These are phyloP conservation scores for Physella acuta DNA, from an alignment of 1,140 invertebrate species.

Conservation along the genomic window DNA sequence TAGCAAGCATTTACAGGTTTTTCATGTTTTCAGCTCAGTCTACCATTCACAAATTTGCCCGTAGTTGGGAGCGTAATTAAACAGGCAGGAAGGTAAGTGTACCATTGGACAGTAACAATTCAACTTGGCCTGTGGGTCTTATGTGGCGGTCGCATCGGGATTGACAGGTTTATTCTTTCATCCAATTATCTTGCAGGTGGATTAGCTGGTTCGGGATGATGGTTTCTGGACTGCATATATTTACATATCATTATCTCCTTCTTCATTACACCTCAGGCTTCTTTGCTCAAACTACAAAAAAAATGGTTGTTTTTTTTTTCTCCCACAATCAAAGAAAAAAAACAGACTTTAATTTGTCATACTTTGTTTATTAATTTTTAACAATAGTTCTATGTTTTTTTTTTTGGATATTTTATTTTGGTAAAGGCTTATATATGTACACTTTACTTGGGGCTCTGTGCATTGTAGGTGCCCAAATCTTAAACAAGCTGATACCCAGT, in stretches of 20 bases:
- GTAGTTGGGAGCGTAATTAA: slow-evolving; percentile 15
- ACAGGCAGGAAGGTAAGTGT: slow-evolving; percentile 17
- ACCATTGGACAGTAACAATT: slow-evolving; percentile 4
- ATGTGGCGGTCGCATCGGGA: slow-evolving; percentile 31
- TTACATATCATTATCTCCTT: slow-evolving; percentile 25
- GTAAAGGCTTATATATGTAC: slow-evolving; percentile 3
- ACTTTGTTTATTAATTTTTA: neutral
- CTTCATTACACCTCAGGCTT: slow-evolving; percentile 19
- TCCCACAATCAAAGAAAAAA: neutral
- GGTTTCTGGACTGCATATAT: slow-evolving; percentile 23
- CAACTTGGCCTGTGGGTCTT: slow-evolving; percentile 22
- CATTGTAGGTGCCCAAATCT: too few species aligned
- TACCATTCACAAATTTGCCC: neutral
- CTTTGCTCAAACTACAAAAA: neutral
- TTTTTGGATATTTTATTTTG: slow-evolving; percentile 7
- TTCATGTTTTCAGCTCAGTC: slow-evolving; percentile 18
- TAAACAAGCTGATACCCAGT: too few species aligned
- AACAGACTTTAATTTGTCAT: slow-evolving; percentile 10
- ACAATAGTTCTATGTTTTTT: neutral
- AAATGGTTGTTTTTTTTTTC: slow-evolving; percentile 15
- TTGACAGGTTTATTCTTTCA: slow-evolving; percentile 29
- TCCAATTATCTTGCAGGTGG: slow-evolving; percentile 28
- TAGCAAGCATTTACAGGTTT: neutral
- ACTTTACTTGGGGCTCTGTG: neutral
- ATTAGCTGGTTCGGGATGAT: slow-evolving; percentile 22